These are phyloP conservation scores for Calycopis cecrops DNA, from an alignment of 1,140 invertebrate species.

Conservation along the genomic window DNA sequence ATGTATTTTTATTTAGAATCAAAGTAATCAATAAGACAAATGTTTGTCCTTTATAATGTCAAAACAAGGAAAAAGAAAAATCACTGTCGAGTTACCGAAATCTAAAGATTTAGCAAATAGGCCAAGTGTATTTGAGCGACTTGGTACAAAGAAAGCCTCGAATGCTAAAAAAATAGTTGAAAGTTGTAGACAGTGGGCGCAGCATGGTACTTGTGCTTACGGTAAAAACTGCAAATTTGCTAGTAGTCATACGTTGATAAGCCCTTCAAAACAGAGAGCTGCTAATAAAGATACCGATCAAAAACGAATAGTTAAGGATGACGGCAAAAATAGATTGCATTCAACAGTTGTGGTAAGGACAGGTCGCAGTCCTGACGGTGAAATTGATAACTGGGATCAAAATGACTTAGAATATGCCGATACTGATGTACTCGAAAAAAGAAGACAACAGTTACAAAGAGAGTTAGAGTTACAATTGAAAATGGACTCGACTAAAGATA, in stretches of 20 bases:
- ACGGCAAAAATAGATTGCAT: slow-evolving; percentile 79
- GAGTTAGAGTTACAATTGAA: slow-evolving; percentile 86
- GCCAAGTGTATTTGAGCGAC: slow-evolving; percentile 86
- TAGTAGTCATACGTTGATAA: slow-evolving; percentile 82
- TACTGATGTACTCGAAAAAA: slow-evolving; percentile 86
- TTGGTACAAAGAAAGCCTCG: slow-evolving; percentile 83
- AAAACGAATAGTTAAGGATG: slow-evolving; percentile 77
- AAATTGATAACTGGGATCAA: slow-evolving; percentile 86
- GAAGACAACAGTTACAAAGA: slow-evolving; percentile 83
- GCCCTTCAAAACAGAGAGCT: slow-evolving; percentile 82
- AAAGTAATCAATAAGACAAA: slow-evolving; percentile 50
- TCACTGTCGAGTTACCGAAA: slow-evolving; percentile 84
- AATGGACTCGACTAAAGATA: slow-evolving; percentile 76
- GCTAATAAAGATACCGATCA: slow-evolving; percentile 80
- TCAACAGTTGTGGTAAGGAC: slow-evolving; percentile 79
- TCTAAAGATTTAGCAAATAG: slow-evolving; percentile 78
- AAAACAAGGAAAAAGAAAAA: slow-evolving; percentile 86
- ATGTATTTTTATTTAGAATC: slow-evolving; percentile 32
- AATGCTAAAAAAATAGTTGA: slow-evolving; percentile 74
- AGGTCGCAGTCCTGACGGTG: slow-evolving; percentile 78
- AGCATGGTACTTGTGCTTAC: slow-evolving; percentile 84
- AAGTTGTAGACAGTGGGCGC: slow-evolving; percentile 84
- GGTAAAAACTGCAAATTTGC: slow-evolving; percentile 86
- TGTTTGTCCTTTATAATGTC: slow-evolving; percentile 79
- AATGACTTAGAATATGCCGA: slow-evolving; percentile 88